A percentile compares a stretch with the other conserved stretches of the same genome.
These are phyloP conservation scores for Chrysocyon brachyurus DNA, from an alignment of 2,797 vertebrate genomes.

Conservation along the genomic window DNA sequence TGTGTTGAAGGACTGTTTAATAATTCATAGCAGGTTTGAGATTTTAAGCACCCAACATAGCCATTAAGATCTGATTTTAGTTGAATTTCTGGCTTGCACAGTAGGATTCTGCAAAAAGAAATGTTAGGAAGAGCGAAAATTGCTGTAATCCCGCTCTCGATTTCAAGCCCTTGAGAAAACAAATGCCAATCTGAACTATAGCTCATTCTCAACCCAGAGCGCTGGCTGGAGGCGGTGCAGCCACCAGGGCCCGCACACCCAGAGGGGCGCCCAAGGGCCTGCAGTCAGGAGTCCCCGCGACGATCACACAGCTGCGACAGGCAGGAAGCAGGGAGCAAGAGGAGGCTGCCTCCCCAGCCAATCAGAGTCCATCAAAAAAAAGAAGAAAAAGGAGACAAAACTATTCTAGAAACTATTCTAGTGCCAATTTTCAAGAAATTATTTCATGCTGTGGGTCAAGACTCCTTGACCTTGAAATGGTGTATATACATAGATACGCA, in stretches of 20 bases:
- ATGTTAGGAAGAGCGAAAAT: conserved; percentile 70
- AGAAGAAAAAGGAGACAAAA: conserved; percentile 28
- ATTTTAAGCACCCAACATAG: conserved; percentile 56
- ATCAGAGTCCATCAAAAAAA: conserved; percentile 66
- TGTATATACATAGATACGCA: not conserved
- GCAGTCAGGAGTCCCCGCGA: conserved; percentile 79
- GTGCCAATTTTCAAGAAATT: conserved; percentile 55
- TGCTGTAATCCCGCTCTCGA: conserved; percentile 70
- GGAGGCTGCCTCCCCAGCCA: conserved; percentile 79
- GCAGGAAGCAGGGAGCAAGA: conserved; percentile 68
- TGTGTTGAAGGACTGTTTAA: not conserved
- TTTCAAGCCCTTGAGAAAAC: conserved; percentile 87
- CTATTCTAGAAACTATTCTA: conserved; percentile 65
- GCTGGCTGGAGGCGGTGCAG: conserved; percentile 86
- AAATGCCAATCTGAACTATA: conserved; percentile 78
- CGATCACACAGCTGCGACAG: conserved; percentile 80
- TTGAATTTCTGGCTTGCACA: conserved; percentile 73
- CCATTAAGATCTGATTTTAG: conserved; percentile 75
- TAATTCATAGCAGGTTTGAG: conserved; percentile 63
- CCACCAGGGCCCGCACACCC: conserved; percentile 84
- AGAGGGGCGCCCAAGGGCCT: conserved; percentile 86
- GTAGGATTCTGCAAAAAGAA: conserved; percentile 71
- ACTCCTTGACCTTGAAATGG: conserved; percentile 54
- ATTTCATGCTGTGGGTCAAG: conserved; percentile 81
- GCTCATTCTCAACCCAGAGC: conserved; percentile 82